These are phyloP conservation scores for Meloidogyne exigua DNA, from an alignment of 1,140 invertebrate species.

Conservation along the genomic window DNA sequence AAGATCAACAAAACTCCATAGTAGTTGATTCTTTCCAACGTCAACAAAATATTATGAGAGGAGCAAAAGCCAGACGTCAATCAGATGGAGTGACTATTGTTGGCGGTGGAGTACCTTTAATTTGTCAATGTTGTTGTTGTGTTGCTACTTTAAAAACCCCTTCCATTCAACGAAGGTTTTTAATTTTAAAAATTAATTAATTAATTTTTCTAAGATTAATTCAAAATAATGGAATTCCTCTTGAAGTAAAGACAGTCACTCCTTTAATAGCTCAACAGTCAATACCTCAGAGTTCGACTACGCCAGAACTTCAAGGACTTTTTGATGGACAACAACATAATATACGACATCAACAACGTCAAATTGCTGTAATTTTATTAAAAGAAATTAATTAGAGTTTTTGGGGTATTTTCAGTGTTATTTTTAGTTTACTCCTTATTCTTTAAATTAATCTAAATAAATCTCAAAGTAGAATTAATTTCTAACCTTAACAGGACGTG, in stretches of 20 bases:
- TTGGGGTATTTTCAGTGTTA: too few relatives aligned
- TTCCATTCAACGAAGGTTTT: background rate
- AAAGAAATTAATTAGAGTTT: too few relatives aligned
- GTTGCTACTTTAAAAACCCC: background rate
- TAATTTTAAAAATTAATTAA: background rate
- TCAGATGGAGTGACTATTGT: constrained; percentile 25
- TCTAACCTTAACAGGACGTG: too few relatives aligned
- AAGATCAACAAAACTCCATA: background rate
- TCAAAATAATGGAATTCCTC: background rate
- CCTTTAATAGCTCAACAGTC: constrained; percentile 27
- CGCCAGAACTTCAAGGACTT: background rate
- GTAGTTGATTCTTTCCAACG: background rate
- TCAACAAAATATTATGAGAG: background rate
- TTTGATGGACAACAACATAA: constrained; percentile 7
- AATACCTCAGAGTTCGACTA: constrained; percentile 31
- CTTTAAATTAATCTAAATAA: too few relatives aligned
- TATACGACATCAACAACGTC: background rate
- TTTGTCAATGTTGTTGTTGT: constrained; percentile 26
- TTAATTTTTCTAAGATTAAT: background rate
- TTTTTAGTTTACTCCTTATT: too few relatives aligned
- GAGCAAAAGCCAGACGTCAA: constrained; percentile 13
- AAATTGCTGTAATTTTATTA: background rate
- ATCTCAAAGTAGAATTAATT: too few relatives aligned
- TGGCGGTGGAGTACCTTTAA: constrained; percentile 1
- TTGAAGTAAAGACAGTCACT: background rate